Base-by-base conservation (phyloP, 2,113 vertebrate species). In the Arothron firmamentum region DNA sequence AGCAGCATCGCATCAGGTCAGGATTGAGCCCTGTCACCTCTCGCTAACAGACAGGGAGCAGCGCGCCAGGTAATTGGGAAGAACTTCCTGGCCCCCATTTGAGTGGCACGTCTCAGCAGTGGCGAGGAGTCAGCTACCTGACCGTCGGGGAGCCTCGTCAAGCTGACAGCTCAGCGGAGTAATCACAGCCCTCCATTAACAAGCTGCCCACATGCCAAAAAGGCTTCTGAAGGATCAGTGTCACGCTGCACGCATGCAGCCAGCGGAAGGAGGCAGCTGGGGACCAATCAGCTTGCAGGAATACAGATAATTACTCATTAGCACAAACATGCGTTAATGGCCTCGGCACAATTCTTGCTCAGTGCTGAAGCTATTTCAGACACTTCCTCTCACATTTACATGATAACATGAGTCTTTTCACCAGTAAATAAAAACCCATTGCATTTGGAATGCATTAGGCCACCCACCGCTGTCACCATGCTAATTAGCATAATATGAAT, bases 401-500 rank as follows among this genome's bases (percentile, higher is more conserved):
- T 62, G 19, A 43, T n/a, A 75, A 47, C 45, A 55, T 34, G 41
- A 62, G 21, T 52, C 45, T 31, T 12, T 17, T 56, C 15, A 0
- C n/a, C 21, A 77, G 74, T 76, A 67, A 55, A 68, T 74, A 67
- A 42, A 78, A 72, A 66, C 43, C 82, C 58, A 3, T 5, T 13
- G 53, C 45, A 62, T 47, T 77, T 77, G 56, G 69, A 82, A 49
- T n/a, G 18, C 18, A 49, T 18, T 59, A 56, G 57, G 70, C 75
- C 77, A 68, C 51, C 28, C 48, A 52, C 57, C 42, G 47, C 63
- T 14, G 52, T 75, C 74, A 68, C 41, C 5, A 15, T 4, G 50
- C 66, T 86, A 73, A 89, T 86, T 74, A 84, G 74, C 75, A 86
- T 67, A 77, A 75, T 78, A 73, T 82, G 76, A 88, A 80, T 82